A percentile compares a stretch with the other conserved stretches of the same genome.
phyloP scores from a whole-genome alignment of 2,797 vertebrate species.

The Tenualosa ilisha region DNA sequence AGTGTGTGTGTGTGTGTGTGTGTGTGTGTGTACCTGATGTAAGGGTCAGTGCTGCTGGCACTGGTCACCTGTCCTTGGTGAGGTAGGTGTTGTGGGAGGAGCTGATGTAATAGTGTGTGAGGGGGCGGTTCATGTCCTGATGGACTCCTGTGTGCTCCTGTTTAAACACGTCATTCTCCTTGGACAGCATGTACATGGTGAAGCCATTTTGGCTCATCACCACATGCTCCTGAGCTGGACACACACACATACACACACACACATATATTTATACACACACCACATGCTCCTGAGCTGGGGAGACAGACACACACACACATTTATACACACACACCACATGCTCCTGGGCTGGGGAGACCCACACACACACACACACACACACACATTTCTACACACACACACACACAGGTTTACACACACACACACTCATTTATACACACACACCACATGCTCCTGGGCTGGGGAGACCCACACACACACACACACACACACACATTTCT shows the following conservation, averaged over 20 bases:
- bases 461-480: no score
- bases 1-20: slow-evolving; percentile 5
- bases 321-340: background rate
- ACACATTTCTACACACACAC: no score
- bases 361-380: no score
- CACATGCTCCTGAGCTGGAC: slow-evolving; percentile 74
- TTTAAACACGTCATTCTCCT: slow-evolving; percentile 85
- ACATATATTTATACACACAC: background rate
- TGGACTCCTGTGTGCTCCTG: slow-evolving; percentile 75
- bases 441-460: no score
- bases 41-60: slow-evolving; percentile 93
- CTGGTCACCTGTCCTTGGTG: slow-evolving; percentile 91
- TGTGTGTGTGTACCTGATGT: slow-evolving; percentile 79
- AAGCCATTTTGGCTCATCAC: slow-evolving; percentile 94
- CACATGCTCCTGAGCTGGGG: no score
- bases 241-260: background rate
- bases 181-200: slow-evolving; percentile 92
- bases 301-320: background rate
- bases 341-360: no score
- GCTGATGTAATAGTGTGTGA: slow-evolving; percentile 92
- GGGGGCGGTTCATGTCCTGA: slow-evolving; percentile 90
- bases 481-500: no score
- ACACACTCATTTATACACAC: no score
- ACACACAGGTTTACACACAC: no score
- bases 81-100: slow-evolving; percentile 89